Evolutionary conservation across 2,113 vertebrate genomes (phyloP).

Genomic region (Suricata suricatta): DNA sequence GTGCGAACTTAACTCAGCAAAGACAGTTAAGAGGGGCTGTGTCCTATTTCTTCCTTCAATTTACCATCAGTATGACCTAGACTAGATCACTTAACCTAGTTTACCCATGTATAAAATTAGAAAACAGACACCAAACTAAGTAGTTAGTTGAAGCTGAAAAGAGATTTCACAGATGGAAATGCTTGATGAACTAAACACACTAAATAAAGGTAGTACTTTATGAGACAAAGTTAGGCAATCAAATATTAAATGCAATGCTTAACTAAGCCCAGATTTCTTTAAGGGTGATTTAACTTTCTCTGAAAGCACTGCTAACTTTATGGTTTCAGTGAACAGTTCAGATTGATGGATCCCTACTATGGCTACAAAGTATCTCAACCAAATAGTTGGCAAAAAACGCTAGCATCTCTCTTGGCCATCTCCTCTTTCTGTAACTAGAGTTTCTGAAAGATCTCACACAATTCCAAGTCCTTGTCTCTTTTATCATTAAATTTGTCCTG

Average conservation of each 20-base stretch:
- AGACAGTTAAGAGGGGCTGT: not conserved
- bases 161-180: slow-evolving; percentile 9
- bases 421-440: not conserved
- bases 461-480: not conserved
- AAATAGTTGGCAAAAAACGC: not conserved
- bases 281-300: slow-evolving; percentile 2
- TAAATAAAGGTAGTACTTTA: not conserved
- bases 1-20: not conserved
- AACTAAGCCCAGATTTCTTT: not conserved
- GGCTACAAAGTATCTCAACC: not conserved
- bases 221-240: not conserved
- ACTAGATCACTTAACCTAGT: not conserved
- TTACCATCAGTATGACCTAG: not conserved
- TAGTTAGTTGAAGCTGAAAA: not conserved
- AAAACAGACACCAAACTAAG: not conserved
- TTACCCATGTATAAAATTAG: not conserved
- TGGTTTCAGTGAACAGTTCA: not conserved
- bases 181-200: not conserved
- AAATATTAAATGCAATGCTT: not conserved
- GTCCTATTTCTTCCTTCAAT: not conserved
- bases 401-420: not conserved
- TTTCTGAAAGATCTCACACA: not conserved
- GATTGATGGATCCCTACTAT: not conserved
- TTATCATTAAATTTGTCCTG: not conserved
- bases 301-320: not conserved